Evolutionary conservation across 2,797 vertebrate genomes (phyloP), one percentile per base, ranked within the genome.

Genomic region (Simalia tracyae): DNA sequence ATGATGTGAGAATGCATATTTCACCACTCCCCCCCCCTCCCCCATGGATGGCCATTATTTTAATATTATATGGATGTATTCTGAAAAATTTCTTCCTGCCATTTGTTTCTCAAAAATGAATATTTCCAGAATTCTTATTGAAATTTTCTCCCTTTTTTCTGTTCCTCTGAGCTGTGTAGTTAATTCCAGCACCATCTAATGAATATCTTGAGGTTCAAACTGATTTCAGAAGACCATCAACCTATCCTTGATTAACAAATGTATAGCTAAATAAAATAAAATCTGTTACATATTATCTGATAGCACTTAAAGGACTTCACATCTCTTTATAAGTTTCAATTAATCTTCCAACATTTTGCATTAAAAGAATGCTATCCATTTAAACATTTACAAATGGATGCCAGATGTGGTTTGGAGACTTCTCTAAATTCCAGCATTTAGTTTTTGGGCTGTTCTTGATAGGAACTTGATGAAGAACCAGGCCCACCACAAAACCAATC

Each of bases 311-410:
- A 61, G 84, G 15, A 91, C 87, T 14, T 94, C 89, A 81, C 14
- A 85, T 59, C 22, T 90, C 17, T 93, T 93, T 90, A 24, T 24
- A 94, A 93, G 91, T 1, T 68, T 84, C 85, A 90, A 60, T 57
- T 91, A 87, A 95, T 89, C 26, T 91, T 94, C 17, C 81, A 93
- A 87, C 54, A 50, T 31, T 89, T 36, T 76, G 0, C 60, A 88
- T 5, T 93, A 92, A 91, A 59, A 66, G 31, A 76, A 81, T 89
- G 76, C 81, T 81, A 84, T 42, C 46, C 24, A 84, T 87, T 94
- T 0, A 84, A 66, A 86, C 86, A 63, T 92, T 86, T 87, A 84
- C 91, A 63, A 91, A 86, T 50, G 28, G 72, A 9, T 7, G 36
- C 91, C 50, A 84, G 50, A 59, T 68, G 36, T 24, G 31, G 15